Percentiles rank a stretch among this genome's conserved stretches.
Conservation (phyloP, 2,113 vertebrate genomes). For the Anguilla japonica region DNA sequence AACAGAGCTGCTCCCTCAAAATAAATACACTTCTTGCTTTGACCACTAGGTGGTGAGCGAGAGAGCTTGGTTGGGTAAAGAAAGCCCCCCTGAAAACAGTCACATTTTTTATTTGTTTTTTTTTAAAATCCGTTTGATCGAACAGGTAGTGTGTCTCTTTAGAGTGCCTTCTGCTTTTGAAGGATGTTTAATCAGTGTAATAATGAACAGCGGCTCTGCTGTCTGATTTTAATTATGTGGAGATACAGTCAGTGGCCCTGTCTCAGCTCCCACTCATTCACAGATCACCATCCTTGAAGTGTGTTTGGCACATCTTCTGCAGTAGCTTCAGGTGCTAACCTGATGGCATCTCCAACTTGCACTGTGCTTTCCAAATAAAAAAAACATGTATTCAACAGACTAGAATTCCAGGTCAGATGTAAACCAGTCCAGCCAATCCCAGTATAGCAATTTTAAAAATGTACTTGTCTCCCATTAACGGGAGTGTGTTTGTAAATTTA, state of each 20-base stretch:
- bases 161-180: background rate
- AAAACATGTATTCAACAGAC: background rate
- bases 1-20: background rate
- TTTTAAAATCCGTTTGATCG: background rate
- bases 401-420: background rate
- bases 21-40: background rate
- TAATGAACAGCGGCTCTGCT: slow-evolving; percentile 12
- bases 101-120: background rate
- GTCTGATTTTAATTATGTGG: slow-evolving; percentile 60
- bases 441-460: slow-evolving; percentile 25
- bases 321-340: background rate
- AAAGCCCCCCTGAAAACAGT: background rate
- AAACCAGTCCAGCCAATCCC: slow-evolving; percentile 16
- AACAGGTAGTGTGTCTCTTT: background rate
- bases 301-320: background rate
- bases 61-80: background rate
- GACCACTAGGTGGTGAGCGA: background rate
- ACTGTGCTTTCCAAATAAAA: background rate
- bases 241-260: slow-evolving; percentile 61
- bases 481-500: slow-evolving; percentile 37
- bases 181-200: background rate
- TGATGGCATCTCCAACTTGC: background rate
- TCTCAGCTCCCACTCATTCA: slow-evolving; percentile 48
- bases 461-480: slow-evolving; percentile 23
- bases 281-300: background rate